phyloP scores from a whole-genome alignment of 1,140 invertebrate genomes.

The Drosophila repleta region DNA sequence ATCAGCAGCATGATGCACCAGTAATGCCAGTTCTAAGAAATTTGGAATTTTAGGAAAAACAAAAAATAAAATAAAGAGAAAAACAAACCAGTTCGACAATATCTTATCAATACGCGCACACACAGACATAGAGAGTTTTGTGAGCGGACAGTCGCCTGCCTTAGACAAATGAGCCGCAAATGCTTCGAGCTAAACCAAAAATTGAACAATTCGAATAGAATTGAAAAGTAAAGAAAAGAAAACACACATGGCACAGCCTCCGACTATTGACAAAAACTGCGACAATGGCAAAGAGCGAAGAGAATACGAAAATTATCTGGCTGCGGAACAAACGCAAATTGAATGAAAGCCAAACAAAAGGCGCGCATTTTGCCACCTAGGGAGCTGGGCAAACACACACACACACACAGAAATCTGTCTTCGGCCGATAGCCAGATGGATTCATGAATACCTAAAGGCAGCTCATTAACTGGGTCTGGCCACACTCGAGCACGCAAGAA shows the following conservation, averaged over 20 bases:
- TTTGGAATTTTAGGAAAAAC: neutral
- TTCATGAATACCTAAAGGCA: neutral
- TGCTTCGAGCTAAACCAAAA: constrained; percentile 26
- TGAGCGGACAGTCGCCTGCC: neutral
- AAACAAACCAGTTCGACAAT: constrained; percentile 31
- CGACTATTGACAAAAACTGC: constrained; percentile 19
- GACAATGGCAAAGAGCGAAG: constrained; percentile 24
- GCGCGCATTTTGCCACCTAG: constrained; percentile 60
- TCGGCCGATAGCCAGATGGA: neutral
- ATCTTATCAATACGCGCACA: constrained; percentile 51
- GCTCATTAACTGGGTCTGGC: constrained; percentile 12
- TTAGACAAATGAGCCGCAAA: constrained; percentile 59
- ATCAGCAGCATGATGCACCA: constrained; percentile 31
- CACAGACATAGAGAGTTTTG: too few species aligned
- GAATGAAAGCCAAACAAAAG: constrained; percentile 61
- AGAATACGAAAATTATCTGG: constrained; percentile 47
- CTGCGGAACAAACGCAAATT: constrained; percentile 65
- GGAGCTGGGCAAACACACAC: constrained; percentile 19
- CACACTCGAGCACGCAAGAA: constrained; percentile 50
- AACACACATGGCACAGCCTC: constrained; percentile 29
- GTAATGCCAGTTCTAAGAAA: constrained; percentile 41
- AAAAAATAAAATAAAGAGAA: constrained; percentile 3
- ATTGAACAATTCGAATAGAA: constrained; percentile 38
- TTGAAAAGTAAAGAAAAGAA: constrained; percentile 31
- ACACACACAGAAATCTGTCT: neutral